These are phyloP conservation scores for Exephanes ischioxanthus DNA, from an alignment of 2,888 invertebrate species.

Conservation along the genomic window DNA sequence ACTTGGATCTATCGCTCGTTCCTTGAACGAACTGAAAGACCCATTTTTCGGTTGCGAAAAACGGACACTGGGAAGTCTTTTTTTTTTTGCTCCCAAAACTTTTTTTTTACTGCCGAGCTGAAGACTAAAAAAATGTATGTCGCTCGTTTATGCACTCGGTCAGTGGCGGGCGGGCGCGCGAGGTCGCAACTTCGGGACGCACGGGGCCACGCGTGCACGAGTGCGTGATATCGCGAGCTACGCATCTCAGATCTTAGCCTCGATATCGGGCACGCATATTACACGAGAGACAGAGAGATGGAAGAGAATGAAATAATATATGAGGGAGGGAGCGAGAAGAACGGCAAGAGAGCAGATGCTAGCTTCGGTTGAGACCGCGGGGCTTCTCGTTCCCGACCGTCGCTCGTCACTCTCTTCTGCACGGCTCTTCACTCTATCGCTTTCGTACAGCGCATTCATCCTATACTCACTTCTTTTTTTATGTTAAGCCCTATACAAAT, in stretches of 20 bases:
- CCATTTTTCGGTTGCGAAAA: not conserved
- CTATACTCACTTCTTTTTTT: constrained; percentile 29
- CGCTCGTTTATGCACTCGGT: constrained; percentile 49
- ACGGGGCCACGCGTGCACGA: constrained; percentile 82
- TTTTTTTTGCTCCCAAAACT: not conserved
- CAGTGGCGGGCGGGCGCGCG: constrained; percentile 52
- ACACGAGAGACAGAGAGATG: constrained; percentile 68
- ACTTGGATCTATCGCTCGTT: not conserved
- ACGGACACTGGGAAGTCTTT: not conserved
- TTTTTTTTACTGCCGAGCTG: constrained; percentile 16
- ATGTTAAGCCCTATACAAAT: constrained; percentile 17
- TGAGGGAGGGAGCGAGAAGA: constrained; percentile 57
- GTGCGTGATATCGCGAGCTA: constrained; percentile 76
- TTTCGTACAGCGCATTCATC: constrained; percentile 35
- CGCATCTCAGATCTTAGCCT: constrained; percentile 80
- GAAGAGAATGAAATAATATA: constrained; percentile 37
- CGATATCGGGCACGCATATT: constrained; percentile 84
- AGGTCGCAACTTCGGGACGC: constrained; percentile 68
- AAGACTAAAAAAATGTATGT: constrained; percentile 13
- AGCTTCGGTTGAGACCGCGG: constrained; percentile 60
- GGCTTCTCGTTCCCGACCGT: constrained; percentile 61
- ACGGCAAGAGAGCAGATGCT: constrained; percentile 65
- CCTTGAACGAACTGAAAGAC: not conserved
- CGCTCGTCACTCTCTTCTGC: constrained; percentile 69
- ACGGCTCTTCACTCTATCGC: constrained; percentile 43